Base-by-base conservation (phyloP, 2,888 invertebrate genomes). In the Apotomis capreana region DNA sequence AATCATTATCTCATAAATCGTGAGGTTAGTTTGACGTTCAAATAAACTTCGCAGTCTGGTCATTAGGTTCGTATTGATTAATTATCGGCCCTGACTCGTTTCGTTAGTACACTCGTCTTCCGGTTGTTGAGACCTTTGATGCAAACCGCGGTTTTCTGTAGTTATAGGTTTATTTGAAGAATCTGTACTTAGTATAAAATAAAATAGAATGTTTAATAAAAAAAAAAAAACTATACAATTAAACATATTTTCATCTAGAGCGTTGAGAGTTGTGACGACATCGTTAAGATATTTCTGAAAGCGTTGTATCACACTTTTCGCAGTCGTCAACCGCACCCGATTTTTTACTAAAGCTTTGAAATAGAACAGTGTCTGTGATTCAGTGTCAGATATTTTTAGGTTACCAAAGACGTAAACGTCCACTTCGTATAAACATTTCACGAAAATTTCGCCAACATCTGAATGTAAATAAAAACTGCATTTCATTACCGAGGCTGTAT, bases 301-400 rank as follows among this genome's bases (percentile, higher is more conserved):
- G 52, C 10, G 63, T 58, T 58, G 10, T 59, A 15, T 55, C 26
- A 37, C 46, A 49, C 67, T 10, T 61, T 57, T 71, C 61, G 51
- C 57, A 57, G 61, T 68, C 51, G 63, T 58, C 68, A 58, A 62
- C 72, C 72, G 63, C 68, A 68, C 57, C 46, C 54, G 52, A 52
- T 72, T 63, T 72, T 68, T 59, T 62, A 40, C 61, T 54, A 67
- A 65, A 74, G 54, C 44, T 71, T 74, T 77, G 78, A 84, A 78
- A 83, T 83, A 85, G 79, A 82, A 79, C 71, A 68, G 67, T 76
- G 81, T 82, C 80, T 80, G 79, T 80, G 80, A 79, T 80, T 81
- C 82, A 82, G 80, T 85, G 86, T 86, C 85, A 80, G 81, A 80
- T 77, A 80, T 82, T 86, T 87, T 84, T 76, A 76, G 80, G 83